Evolutionary conservation across 1,140 invertebrate species (phyloP), one percentile per base, ranked within the genome.

Genomic region (Dreissena rostriformis): DNA sequence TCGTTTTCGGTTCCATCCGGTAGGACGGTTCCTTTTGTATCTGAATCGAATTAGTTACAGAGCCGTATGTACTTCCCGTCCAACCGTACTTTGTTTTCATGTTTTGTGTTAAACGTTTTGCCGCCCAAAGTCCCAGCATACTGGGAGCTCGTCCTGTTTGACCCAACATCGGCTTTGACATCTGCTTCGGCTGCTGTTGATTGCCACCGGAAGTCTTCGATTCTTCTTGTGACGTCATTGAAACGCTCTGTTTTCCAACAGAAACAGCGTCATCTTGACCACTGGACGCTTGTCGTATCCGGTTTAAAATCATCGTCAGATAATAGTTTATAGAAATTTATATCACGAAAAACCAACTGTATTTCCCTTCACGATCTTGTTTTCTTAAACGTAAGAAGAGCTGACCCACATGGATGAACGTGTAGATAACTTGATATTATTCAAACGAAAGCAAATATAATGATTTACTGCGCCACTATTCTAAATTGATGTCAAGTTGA

Each of bases 1-100:
- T 89, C n/a, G 61, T 26, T 55, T 86, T 76, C 0, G 90, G 90
- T 77, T 89, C 87, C 88, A 91, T 89, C 7, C 86, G 85, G 82
- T 91, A 91, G 2, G 88, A 76, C 11, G 90, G 88, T 63, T 90
- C 89, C 24, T 84, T 71, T 22, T 79, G 68, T 8, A 86, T 71
- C 15, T 73, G 61, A n/a, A 86, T 76, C 1, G 28, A 57, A n/a
- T 39, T 70, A 0, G 83, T 84, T 39, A 70, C 11, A 14, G 74
- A 82, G 8, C 85, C 85, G 52, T 71, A 71, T 15, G 57, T 19
- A 22, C 83, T 63, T 14, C 84, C 74, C 26, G 65, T 78, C 19
- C 75, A 78, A 15, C 49, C 55, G 53, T 87, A 84, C 55, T 86
- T 74, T 14, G 74, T 66, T 22, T 81, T 67, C 51, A 90, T 67